phyloP scores from a whole-genome alignment of 1,140 invertebrate genomes.

The Oreohelix idahoensis region DNA sequence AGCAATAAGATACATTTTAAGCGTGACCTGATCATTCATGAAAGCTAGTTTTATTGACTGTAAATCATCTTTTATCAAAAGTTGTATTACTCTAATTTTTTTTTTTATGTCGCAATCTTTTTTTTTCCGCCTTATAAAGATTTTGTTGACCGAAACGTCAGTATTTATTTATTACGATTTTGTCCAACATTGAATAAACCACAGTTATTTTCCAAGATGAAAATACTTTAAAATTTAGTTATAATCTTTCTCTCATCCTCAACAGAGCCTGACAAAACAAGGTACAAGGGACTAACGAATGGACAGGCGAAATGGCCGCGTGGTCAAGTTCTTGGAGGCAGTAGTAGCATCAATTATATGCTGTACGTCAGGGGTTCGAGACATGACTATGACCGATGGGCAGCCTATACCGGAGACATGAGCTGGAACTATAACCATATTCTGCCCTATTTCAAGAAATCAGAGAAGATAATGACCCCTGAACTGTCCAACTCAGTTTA shows the following conservation, averaged over 20 bases:
- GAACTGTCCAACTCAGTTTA: constrained; percentile 13
- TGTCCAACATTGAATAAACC: no score
- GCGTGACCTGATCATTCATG: no score
- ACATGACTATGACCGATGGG: constrained; percentile 94
- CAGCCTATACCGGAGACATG: constrained; percentile 83
- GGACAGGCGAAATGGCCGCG: constrained; percentile 31
- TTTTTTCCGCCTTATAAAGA: no score
- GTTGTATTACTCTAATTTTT: no score
- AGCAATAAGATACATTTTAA: no score
- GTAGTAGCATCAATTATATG: constrained; percentile 41
- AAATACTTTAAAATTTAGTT: no score
- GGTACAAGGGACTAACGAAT: background rate
- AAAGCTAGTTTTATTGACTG: no score
- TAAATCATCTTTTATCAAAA: no score
- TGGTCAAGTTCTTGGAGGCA: constrained; percentile 40
- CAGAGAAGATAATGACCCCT: constrained; percentile 77
- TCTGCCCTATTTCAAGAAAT: constrained; percentile 92
- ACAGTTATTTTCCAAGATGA: no score
- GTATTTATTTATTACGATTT: no score
- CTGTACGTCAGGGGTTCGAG: constrained; percentile 82
- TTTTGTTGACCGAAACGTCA: no score
- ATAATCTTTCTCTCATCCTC: background rate
- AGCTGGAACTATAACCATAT: constrained; percentile 91
- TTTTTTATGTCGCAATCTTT: no score
- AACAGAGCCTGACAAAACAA: background rate